A percentile compares a stretch with the other conserved stretches of the same genome.
These are phyloP conservation scores for Oscheius sp. DNA, from an alignment of 2,888 invertebrate species.

Conservation along the genomic window DNA sequence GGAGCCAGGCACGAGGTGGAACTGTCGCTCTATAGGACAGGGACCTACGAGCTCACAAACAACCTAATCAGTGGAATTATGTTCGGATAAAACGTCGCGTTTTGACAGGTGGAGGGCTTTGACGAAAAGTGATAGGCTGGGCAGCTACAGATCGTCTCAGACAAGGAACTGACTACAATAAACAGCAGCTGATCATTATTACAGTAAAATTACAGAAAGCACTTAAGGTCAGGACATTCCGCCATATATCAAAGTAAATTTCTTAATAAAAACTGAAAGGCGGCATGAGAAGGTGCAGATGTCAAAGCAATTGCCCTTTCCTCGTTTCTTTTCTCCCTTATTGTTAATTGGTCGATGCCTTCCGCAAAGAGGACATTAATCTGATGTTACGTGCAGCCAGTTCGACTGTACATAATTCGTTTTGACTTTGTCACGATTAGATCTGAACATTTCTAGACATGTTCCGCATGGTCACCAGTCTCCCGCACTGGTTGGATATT, in stretches of 20 bases:
- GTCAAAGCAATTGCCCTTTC: neutral
- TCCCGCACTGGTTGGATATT: constrained; percentile 4
- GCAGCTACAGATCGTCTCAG: neutral
- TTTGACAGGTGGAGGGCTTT: constrained; percentile 3
- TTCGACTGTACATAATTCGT: constrained; percentile 34
- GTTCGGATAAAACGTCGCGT: constrained; percentile 7
- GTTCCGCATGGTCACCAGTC: neutral
- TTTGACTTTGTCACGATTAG: constrained; percentile 25
- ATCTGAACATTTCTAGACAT: neutral
- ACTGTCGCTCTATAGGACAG: constrained; percentile 31
- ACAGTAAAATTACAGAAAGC: too few relatives aligned
- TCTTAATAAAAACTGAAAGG: neutral
- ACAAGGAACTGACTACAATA: neutral
- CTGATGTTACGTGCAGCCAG: constrained; percentile 31
- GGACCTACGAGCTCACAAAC: constrained; percentile 9
- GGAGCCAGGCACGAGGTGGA: constrained; percentile 21
- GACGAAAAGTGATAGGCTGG: neutral
- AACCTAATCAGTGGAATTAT: constrained; percentile 26
- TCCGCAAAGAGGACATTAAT: constrained; percentile 25
- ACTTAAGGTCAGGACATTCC: too few relatives aligned
- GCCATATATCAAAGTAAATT: neutral
- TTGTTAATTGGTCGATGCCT: neutral
- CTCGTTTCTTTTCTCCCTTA: too few relatives aligned
- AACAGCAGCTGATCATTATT: too few relatives aligned
- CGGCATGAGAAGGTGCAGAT: neutral